Base-by-base conservation (phyloP, 2,113 vertebrate species). In the Chunga burmeisteri region DNA sequence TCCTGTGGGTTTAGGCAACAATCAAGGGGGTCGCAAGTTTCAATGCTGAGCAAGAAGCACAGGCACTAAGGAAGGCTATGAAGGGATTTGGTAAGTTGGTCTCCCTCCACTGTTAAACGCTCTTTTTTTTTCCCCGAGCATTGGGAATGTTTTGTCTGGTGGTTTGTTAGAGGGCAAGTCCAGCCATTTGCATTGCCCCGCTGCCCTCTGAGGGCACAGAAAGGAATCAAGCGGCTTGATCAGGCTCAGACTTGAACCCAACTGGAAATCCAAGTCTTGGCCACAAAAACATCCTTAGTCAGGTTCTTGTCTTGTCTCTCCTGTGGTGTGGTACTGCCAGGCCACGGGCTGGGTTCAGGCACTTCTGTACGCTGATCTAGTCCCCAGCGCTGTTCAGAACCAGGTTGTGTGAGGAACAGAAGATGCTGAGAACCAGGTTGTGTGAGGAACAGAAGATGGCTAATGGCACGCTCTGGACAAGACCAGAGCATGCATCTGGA, bases 31-130 rank as follows among this genome's bases (percentile, higher is more conserved):
- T 98, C 3, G 44, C 98, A 2, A 96, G 96, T 32, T 99, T 99
- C 94, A 98, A 94, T 7, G 89, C 99, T 9, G 96, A 98, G 1
- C 97, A 98, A 7, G 99, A 99, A 92, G 98, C 96, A 47, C 97
- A 99, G 81, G 98, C 84, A 19, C 98, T 99, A 30, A 97, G 98
- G 92, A 98, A 95, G 73, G 99, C 99, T 88, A 99, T 99, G 99
- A 99, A 99, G 95, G 99, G 99, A 67, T 30, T 98, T 2, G 99
- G 99, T 99, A 93, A 99, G 99, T 93, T 67, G 17, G 10, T 38
- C 7, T 78, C 52, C 49, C n/a, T 66, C 34, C 27, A 13, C 12
- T n/a, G 19, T 40, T 61, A 36, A 42, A 49, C 19, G 6, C 32
- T 74, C 20, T 55, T 32, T 26, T 75, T 75, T 6, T 3, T 3